Evolutionary conservation across 2,888 invertebrate species (phyloP), one percentile per base, ranked within the genome.

Genomic region (Thymelicus sylvestris): DNA sequence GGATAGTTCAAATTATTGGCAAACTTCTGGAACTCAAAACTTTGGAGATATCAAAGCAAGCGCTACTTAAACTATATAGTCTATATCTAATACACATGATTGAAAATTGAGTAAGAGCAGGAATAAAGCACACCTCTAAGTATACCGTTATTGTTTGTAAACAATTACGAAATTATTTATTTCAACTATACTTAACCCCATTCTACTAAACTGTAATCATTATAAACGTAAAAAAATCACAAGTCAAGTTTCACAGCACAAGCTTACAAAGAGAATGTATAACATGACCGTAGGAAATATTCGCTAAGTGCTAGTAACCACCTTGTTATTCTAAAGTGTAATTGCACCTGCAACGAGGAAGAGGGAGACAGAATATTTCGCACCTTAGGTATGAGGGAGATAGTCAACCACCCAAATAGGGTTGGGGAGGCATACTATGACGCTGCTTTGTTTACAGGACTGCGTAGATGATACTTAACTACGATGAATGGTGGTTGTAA

Each of bases 281-380:
- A 70, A 65, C 70, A 13, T 60, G 64, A 50, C 60, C 65, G 70
- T 65, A 66, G 70, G 64, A 65, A 61, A 70, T 65, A 70, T 70
- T 65, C 70, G 60, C 64, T 65, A 70, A 70, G 70, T 65, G 60
- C 70, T 60, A 65, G 70, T 70, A 70, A 70, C 65, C 70, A 70
- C 70, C 65, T 65, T 50, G 70, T 70, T 70, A 70, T 70, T 65
- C 60, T 70, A 52, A 70, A 70, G 70, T 66, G 61, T 71, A 71
- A 71, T 71, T 71, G 65, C 70, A 65, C 65, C 61, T 71, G 70
- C 61, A 66, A 13, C 50, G 52, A 41, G 13, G 31, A 31, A 10
- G 65, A 71, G 19, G 5, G 57, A 48, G 62, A 68, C 10, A 12
- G 8, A 52, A 60, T 44, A 52, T 24, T 52, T 38, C 6, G 12